Conservation (phyloP, 1,140 invertebrate genomes). For the Oscheius sp. region DNA sequence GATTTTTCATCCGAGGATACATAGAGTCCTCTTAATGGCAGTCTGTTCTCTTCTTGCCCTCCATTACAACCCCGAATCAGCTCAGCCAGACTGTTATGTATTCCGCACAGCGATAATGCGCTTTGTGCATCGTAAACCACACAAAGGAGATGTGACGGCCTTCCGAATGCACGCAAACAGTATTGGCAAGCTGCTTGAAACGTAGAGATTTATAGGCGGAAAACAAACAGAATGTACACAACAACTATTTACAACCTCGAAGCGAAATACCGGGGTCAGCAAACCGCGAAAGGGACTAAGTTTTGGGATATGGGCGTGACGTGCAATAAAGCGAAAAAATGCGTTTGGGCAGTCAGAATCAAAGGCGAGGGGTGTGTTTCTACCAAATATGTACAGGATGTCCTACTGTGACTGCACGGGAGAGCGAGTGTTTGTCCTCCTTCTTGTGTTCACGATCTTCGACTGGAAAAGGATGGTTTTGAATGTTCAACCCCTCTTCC, state of each 20-base stretch:
- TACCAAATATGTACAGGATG: not conserved
- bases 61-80: too few relatives aligned
- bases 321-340: not conserved
- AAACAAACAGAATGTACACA: not conserved
- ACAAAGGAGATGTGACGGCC: too few relatives aligned
- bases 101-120: constrained; percentile 1
- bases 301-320: not conserved
- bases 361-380: not conserved
- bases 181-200: not conserved
- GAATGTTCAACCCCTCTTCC: too few relatives aligned
- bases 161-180: too few relatives aligned
- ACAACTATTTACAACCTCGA: not conserved
- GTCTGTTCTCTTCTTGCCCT: too few relatives aligned
- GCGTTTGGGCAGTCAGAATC: not conserved
- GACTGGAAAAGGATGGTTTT: constrained; percentile 7
- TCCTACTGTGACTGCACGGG: not conserved
- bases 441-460: not conserved
- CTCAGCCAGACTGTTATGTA: too few relatives aligned
- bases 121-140: constrained; percentile 6
- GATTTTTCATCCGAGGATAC: too few relatives aligned
- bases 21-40: too few relatives aligned
- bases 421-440: not conserved
- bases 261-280: not conserved
- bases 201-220: not conserved
- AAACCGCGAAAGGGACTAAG: not conserved